Conservation (phyloP, 2,888 invertebrate genomes). For the Incurvaria masculella region DNA sequence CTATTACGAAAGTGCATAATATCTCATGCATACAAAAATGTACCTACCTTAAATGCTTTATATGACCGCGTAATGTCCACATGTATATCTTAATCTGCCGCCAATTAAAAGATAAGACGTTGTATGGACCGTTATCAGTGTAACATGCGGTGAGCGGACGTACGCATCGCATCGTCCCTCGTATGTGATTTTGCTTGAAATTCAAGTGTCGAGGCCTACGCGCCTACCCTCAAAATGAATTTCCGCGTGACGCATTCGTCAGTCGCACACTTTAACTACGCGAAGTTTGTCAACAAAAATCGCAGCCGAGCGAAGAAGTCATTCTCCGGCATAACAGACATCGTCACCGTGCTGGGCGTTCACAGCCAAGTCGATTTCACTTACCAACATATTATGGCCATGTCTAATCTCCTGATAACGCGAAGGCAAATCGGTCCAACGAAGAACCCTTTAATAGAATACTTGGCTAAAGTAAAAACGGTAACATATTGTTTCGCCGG, state of each 20-base stretch:
- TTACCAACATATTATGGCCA: background rate
- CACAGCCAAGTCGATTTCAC: constrained; percentile 30
- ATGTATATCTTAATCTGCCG: background rate
- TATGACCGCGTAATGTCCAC: too few species aligned
- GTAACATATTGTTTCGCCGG: background rate
- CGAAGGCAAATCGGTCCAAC: background rate
- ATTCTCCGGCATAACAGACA: constrained; percentile 29
- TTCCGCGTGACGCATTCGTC: constrained; percentile 28
- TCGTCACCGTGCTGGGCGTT: constrained; percentile 37
- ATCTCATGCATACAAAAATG: too few species aligned
- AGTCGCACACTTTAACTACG: constrained; percentile 41
- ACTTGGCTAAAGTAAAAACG: background rate
- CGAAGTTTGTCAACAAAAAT: constrained; percentile 36
- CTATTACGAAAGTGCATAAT: too few species aligned
- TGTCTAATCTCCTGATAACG: background rate
- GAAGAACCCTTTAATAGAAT: background rate
- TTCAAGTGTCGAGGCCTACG: too few species aligned
- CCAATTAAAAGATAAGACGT: background rate
- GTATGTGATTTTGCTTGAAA: too few species aligned
- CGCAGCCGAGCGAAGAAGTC: constrained; percentile 26
- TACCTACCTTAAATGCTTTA: too few species aligned
- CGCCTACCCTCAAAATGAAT: background rate
- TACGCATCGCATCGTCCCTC: background rate
- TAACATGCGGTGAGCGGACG: background rate
- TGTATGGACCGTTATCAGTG: background rate